Percentiles rank a stretch among this genome's conserved stretches.
Evolutionary conservation across 2,888 invertebrate species (phyloP).

Genomic region (Hirtodrosophila alboralis): DNA sequence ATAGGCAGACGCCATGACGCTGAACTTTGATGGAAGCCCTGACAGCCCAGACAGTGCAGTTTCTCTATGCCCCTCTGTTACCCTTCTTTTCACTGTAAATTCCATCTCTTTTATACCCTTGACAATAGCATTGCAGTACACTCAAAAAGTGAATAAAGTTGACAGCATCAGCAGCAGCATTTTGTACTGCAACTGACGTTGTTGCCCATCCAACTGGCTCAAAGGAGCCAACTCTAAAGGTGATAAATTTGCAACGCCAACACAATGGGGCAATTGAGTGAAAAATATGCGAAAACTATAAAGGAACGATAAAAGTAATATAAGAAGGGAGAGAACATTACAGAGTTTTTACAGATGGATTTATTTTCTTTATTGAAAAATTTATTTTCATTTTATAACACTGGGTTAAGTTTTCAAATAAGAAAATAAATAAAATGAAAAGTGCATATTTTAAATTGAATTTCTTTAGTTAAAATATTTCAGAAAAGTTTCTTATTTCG

Average conservation of each 20-base stretch:
- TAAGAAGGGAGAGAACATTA: too few relatives aligned
- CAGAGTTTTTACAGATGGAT: too few relatives aligned
- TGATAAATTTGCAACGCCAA: conserved; percentile 64
- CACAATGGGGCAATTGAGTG: too few relatives aligned
- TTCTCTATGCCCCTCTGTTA: not conserved
- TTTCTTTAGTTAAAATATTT: too few relatives aligned
- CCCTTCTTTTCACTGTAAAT: not conserved
- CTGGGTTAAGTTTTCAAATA: too few relatives aligned
- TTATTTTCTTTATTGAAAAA: too few relatives aligned
- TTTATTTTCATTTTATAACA: too few relatives aligned
- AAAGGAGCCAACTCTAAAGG: conserved; percentile 45
- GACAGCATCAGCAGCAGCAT: conserved; percentile 24
- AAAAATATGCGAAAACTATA: too few relatives aligned
- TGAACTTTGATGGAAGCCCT: conserved; percentile 68
- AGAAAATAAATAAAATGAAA: too few relatives aligned
- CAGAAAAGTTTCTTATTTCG: too few relatives aligned
- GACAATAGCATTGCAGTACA: conserved; percentile 11
- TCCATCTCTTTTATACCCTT: not conserved
- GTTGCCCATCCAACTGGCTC: conserved; percentile 6
- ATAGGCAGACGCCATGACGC: conserved; percentile 60
- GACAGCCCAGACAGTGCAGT: conserved; percentile 17
- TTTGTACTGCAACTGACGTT: conserved; percentile 5
- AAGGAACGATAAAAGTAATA: too few relatives aligned
- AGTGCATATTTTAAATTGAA: too few relatives aligned
- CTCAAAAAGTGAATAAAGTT: conserved; percentile 36